Evolutionary conservation across 2,113 vertebrate genomes (phyloP).

Genomic region (Psophia crepitans): DNA sequence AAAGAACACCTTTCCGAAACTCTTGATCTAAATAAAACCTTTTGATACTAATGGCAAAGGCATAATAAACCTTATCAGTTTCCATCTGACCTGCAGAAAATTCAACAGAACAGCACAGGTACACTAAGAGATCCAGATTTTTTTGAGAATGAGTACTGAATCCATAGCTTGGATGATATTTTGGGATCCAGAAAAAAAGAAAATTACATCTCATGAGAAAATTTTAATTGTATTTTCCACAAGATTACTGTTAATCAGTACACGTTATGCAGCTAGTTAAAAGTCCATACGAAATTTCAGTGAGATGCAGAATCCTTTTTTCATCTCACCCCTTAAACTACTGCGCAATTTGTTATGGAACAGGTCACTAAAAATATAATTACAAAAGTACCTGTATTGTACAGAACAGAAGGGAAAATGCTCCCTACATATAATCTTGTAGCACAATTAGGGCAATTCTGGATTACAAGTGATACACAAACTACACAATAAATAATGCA

Average conservation of each 20-base stretch:
- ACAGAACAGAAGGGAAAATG: not conserved
- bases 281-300: not conserved
- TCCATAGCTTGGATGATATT: not conserved
- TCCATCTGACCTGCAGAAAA: not conserved
- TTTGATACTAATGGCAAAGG: not conserved
- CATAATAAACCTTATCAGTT: not conserved
- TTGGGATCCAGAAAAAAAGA: not conserved
- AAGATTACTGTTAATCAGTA: not conserved
- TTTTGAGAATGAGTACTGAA: not conserved
- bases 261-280: not conserved
- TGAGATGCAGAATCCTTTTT: not conserved
- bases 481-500: not conserved
- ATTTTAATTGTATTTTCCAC: not conserved
- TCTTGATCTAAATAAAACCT: not conserved
- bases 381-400: not conserved
- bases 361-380: not conserved
- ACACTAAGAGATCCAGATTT: not conserved
- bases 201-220: not conserved
- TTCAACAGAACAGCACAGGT: not conserved
- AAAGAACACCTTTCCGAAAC: not conserved
- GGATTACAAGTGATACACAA: not conserved
- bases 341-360: not conserved
- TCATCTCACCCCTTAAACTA: not conserved
- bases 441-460: not conserved
- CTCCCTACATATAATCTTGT: not conserved